Base-by-base conservation (phyloP, 2,797 vertebrate species). In the Coccyzus lansbergi region DNA sequence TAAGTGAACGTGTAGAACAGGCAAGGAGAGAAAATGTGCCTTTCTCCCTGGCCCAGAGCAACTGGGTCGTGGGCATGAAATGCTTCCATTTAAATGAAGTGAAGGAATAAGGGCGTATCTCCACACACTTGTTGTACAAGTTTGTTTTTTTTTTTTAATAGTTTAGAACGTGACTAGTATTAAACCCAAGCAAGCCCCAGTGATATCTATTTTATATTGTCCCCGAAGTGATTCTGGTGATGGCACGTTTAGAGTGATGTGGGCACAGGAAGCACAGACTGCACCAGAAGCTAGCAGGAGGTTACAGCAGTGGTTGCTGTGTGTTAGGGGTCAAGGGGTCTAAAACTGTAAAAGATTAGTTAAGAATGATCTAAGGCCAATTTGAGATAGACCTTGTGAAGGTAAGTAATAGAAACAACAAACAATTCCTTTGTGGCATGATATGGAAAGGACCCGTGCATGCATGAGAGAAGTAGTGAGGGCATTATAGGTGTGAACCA, bases 1-100 rank as follows among this genome's bases (percentile, higher is more conserved):
- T 97, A 96, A 97, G 93, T 83, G 90, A 93, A 88, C 29, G 13
- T 86, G 93, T 95, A 89, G 77, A 97, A 81, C 46, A 82, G 93
- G 83, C 92, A 63, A 95, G 18, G 79, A 93, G 72, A 95, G 74
- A 96, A 96, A 92, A 92, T 28, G 31, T 7, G 88, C 84, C 69
- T 86, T 92, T 90, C 24, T 87, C 53, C 60, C 62, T 88, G 83
- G 90, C 86, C 90, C 53, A 65, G 79, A 67, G 64, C 33, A 74
- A 67, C 22, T 40, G 86, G 22, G n/a, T 74, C 0, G 0, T 62
- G 72, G n/a, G n/a, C 62, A 72, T n/a, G 40, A 92, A 83, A 42
- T 20, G 10, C 52, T 83, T 93, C 87, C 18, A 63, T 80, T 92
- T 95, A 58, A 56, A 90, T 51, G 40, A 65, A 34, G 36, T 31